Percentiles rank a stretch among this genome's conserved stretches.
phyloP scores from a whole-genome alignment of 1,140 invertebrate genomes.

The Hyles euphorbiae region DNA sequence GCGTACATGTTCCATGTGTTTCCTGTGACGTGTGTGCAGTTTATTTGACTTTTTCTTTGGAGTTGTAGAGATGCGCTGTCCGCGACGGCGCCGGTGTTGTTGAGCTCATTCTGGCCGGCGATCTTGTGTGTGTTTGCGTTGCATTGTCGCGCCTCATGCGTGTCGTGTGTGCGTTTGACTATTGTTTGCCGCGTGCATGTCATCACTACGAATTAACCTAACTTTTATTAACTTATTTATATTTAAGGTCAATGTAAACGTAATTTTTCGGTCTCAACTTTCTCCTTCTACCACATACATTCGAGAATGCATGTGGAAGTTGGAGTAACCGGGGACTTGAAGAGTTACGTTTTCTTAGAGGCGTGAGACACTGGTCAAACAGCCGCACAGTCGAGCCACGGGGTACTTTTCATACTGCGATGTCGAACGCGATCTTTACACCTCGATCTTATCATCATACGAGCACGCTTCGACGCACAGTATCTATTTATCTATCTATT shows the following conservation, averaged over 20 bases:
- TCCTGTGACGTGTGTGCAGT: slow-evolving; percentile 25
- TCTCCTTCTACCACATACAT: slow-evolving; percentile 33
- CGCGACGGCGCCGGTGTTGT: slow-evolving; percentile 25
- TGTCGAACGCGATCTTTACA: slow-evolving; percentile 26
- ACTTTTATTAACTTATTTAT: slow-evolving; percentile 15
- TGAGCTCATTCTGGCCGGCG: slow-evolving; percentile 69
- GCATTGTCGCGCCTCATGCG: slow-evolving; percentile 47
- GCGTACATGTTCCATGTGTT: neutral
- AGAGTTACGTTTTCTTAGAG: slow-evolving; percentile 20
- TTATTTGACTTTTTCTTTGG: slow-evolving; percentile 47
- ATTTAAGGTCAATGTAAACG: slow-evolving; percentile 14
- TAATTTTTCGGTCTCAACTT: slow-evolving; percentile 22
- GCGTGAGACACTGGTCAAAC: slow-evolving; percentile 40
- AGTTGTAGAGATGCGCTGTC: slow-evolving; percentile 49
- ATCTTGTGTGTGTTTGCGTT: slow-evolving; percentile 69
- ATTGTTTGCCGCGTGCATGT: slow-evolving; percentile 55
- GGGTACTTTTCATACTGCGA: slow-evolving; percentile 17
- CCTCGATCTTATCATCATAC: slow-evolving; percentile 17
- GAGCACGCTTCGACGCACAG: slow-evolving; percentile 47
- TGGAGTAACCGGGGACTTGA: slow-evolving; percentile 27
- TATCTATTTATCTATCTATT: slow-evolving; percentile 36
- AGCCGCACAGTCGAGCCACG: slow-evolving; percentile 28
- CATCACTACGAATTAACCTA: slow-evolving; percentile 12
- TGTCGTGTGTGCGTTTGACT: slow-evolving; percentile 50
- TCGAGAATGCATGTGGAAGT: slow-evolving; percentile 21